Evolutionary conservation across 2,797 vertebrate species (phyloP), one percentile per base, ranked within the genome.

Genomic region (Vultur gryphus): DNA sequence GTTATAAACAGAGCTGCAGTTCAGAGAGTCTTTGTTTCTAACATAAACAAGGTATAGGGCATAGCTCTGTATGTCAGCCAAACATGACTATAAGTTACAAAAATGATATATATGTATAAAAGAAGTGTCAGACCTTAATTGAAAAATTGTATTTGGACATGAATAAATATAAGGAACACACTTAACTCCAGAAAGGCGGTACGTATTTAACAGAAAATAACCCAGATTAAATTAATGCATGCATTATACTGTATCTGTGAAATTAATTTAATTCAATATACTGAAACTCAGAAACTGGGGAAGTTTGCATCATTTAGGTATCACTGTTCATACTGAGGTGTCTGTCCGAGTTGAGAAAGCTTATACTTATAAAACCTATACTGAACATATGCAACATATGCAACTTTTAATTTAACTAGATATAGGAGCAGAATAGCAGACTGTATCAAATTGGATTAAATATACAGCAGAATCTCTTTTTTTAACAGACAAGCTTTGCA

Each of bases 21-120:
- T 98, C 95, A 98, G 92, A 95, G 88, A 89, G 77, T 54, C 96
- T 98, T 97, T 97, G 93, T 97, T 98, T 95, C 96, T 97, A 98
- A 98, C 91, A 95, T 97, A 98, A 98, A 98, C 96, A 98, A 97
- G 97, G 95, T 96, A 96, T 88, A 64, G 84, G 88, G 87, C 87
- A 97, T 77, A 97, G 88, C 51, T 95, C 92, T 97, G 94, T 87
- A 96, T 96, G 92, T 96, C 92, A 94, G 96, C 93, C 94, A 97
- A 97, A 96, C 52, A 93, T 49, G 80, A 95, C 89, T 94, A 82
- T 96, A 94, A 95, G 71, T 97, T 97, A 96, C 90, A 96, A 80
- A 96, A 96, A 86, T 97, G 80, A 96, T 95, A 97, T 92, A 89
- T 97, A 94, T 97, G 84, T 97, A 96, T 96, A 97, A 97, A 97